Evolutionary conservation across 1,140 invertebrate genomes (phyloP).

Genomic region (Procambarus virginalis): DNA sequence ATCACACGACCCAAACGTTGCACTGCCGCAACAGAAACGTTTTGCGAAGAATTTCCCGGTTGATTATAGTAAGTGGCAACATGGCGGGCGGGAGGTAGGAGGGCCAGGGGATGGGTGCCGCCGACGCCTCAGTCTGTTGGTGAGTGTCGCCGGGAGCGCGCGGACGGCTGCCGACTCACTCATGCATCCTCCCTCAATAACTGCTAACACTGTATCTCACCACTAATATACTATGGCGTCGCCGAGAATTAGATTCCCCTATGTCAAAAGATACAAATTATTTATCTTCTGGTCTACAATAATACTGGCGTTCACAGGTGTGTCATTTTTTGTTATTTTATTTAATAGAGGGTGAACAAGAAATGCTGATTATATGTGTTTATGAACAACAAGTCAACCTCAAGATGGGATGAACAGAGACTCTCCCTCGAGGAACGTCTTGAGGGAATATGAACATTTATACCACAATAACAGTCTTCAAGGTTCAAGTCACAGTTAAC

Average conservation of each 20-base stretch:
- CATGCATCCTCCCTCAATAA: background rate
- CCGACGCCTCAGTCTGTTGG: background rate
- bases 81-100: background rate
- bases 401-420: too few species aligned
- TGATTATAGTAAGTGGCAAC: background rate
- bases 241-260: slow-evolving; percentile 34
- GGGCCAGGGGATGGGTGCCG: background rate
- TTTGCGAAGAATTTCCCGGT: too few species aligned
- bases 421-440: too few species aligned
- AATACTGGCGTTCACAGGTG: slow-evolving; percentile 49
- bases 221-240: slow-evolving; percentile 13
- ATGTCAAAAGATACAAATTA: slow-evolving; percentile 52
- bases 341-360: background rate
- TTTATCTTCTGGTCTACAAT: slow-evolving; percentile 46
- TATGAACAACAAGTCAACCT: too few species aligned
- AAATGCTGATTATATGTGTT: too few species aligned
- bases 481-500: too few species aligned
- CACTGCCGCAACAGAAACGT: too few species aligned
- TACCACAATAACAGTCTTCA: too few species aligned
- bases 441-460: too few species aligned
- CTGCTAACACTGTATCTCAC: background rate
- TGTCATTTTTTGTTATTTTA: slow-evolving; percentile 18
- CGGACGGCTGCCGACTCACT: background rate
- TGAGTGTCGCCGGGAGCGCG: background rate
- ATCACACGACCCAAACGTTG: too few species aligned